A percentile compares a stretch with the other conserved stretches of the same genome.
These are phyloP conservation scores for Lasioglossum morio DNA, from an alignment of 2,888 invertebrate species.

Conservation along the genomic window DNA sequence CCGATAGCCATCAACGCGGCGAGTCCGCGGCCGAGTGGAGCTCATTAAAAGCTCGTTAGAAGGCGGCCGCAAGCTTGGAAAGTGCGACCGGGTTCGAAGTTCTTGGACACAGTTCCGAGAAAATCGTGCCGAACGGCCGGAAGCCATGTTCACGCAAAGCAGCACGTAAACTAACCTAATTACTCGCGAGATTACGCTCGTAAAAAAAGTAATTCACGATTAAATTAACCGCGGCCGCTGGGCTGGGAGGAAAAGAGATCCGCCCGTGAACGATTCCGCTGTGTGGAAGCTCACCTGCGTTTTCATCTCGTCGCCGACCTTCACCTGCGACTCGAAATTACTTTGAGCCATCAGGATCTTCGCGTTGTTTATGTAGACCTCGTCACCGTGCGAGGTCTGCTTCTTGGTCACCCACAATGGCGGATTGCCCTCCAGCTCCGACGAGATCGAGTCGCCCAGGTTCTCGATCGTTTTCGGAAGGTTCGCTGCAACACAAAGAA, in stretches of 20 bases:
- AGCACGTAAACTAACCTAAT: slow-evolving; percentile 54
- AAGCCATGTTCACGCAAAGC: slow-evolving; percentile 38
- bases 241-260: not conserved
- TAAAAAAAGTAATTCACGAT: slow-evolving; percentile 61
- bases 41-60: slow-evolving; percentile 80
- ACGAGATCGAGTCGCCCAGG: slow-evolving; percentile 89
- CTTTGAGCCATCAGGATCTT: slow-evolving; percentile 90
- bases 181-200: slow-evolving; percentile 54
- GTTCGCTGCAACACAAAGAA: slow-evolving; percentile 88
- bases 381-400: slow-evolving; percentile 86
- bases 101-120: slow-evolving; percentile 44
- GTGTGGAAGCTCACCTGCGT: slow-evolving; percentile 86
- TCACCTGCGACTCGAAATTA: slow-evolving; percentile 87
- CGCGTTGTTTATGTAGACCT: slow-evolving; percentile 95
- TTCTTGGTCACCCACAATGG: slow-evolving; percentile 93
- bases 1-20: slow-evolving; percentile 69
- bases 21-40: slow-evolving; percentile 54
- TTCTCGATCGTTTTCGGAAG: slow-evolving; percentile 89
- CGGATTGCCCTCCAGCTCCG: slow-evolving; percentile 93
- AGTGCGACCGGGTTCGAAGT: slow-evolving; percentile 20
- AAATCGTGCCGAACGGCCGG: slow-evolving; percentile 60
- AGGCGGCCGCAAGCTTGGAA: slow-evolving; percentile 52
- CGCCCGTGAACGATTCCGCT: not conserved
- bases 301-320: slow-evolving; percentile 84
- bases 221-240: slow-evolving; percentile 42